Evolutionary conservation across 37 sponge, comb jelly and placozoan species (phyloP).

Genomic region (Axinella damicornis): DNA sequence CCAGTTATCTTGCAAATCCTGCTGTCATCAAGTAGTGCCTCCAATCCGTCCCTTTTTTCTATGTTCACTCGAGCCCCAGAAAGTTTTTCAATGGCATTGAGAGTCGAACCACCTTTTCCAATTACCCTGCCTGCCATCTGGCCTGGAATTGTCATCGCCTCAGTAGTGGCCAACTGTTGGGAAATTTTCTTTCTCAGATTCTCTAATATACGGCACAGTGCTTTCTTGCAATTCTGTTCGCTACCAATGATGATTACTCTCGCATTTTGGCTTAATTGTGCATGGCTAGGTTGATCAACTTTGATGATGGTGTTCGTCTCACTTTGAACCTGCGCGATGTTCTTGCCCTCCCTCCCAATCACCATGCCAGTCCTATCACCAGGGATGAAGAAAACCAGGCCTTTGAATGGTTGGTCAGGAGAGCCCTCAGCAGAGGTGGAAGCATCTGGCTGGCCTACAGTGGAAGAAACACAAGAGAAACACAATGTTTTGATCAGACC

Average conservation of each 20-base stretch:
- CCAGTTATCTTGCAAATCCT: conserved; percentile 46
- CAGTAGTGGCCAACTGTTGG: conserved; percentile 15
- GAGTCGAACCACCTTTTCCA: conserved; percentile 34
- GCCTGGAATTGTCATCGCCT: conserved; percentile 33
- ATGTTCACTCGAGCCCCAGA: conserved; percentile 43
- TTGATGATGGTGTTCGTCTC: conserved; percentile 67
- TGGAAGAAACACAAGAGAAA: too few species aligned
- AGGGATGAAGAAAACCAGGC: conserved; percentile 20
- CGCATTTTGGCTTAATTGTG: neutral
- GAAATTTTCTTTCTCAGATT: conserved; percentile 18
- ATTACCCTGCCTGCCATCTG: conserved; percentile 31
- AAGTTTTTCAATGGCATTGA: conserved; percentile 19
- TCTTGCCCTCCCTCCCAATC: conserved; percentile 83
- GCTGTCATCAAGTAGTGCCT: neutral
- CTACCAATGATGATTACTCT: conserved; percentile 40
- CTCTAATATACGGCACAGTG: conserved; percentile 21
- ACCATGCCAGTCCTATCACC: conserved; percentile 75
- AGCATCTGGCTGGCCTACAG: too few species aligned
- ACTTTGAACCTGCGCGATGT: conserved; percentile 60
- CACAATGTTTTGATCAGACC: too few species aligned
- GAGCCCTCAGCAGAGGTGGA: too few species aligned
- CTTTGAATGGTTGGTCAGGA: too few species aligned
- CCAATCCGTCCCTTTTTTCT: conserved; percentile 6
- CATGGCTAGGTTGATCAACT: conserved; percentile 11
- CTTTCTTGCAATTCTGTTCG: conserved; percentile 53